Conservation (phyloP, 2,888 invertebrate genomes). For the Hydrotaea cyrtoneurina region DNA sequence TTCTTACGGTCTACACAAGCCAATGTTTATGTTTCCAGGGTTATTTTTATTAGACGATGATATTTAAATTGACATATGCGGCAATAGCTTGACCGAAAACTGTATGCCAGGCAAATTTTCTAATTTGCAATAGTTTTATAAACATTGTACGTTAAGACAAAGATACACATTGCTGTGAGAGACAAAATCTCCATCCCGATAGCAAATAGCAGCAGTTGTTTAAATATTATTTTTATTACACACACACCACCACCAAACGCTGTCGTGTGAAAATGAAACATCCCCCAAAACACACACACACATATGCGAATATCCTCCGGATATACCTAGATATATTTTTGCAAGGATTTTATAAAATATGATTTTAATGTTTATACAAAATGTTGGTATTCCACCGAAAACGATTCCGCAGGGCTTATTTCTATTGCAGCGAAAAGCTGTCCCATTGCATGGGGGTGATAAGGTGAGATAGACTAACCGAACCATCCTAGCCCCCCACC, state of each 20-base stretch:
- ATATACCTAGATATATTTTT: constrained; percentile 28
- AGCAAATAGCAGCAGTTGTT: constrained; percentile 49
- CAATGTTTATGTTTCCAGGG: too few relatives aligned
- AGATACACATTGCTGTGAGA: too few relatives aligned
- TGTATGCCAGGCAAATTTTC: too few relatives aligned
- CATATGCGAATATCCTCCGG: neutral
- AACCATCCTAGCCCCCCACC: neutral
- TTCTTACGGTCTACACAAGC: too few relatives aligned
- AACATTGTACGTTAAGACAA: too few relatives aligned
- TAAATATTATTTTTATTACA: constrained; percentile 61
- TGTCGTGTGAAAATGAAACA: neutral
- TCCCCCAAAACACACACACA: neutral
- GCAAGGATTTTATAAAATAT: constrained; percentile 41
- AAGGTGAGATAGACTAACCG: too few relatives aligned
- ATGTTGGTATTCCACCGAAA: constrained; percentile 40
- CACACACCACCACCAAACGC: neutral
- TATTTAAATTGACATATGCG: too few relatives aligned
- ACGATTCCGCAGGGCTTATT: constrained; percentile 47
- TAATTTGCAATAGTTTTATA: too few relatives aligned
- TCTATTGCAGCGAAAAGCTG: constrained; percentile 30
- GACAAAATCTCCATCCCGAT: neutral
- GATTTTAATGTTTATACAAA: constrained; percentile 48
- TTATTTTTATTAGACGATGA: too few relatives aligned
- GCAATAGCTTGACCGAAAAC: too few relatives aligned
- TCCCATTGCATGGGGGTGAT: neutral